Conservation (phyloP, 2,888 invertebrate genomes). For the Megaustenia siamemsis region DNA sequence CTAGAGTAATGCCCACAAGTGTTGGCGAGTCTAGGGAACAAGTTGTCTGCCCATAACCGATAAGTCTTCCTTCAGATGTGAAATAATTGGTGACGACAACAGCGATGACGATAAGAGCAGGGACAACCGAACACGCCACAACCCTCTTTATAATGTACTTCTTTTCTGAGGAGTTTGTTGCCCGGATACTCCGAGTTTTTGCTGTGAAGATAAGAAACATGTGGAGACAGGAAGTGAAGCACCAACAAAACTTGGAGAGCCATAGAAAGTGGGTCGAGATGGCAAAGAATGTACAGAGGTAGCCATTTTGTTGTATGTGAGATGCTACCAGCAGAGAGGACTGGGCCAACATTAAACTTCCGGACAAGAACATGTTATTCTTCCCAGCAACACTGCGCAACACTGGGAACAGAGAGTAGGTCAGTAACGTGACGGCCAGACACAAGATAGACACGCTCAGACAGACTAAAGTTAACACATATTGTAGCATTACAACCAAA, state of each 20-base stretch:
- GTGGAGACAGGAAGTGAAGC: constrained; percentile 39
- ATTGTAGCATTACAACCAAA: background rate
- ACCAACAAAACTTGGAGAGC: constrained; percentile 40
- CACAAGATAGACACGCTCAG: constrained; percentile 9
- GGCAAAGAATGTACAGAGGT: constrained; percentile 11
- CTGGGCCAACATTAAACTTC: constrained; percentile 18
- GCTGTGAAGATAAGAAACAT: constrained; percentile 43
- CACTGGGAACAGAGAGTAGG: constrained; percentile 24
- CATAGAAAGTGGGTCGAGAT: constrained; percentile 38
- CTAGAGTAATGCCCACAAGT: background rate
- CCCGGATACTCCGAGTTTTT: background rate
- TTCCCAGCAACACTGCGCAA: constrained; percentile 24
- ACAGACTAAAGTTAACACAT: constrained; percentile 21
- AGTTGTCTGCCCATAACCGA: constrained; percentile 20
- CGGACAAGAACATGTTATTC: constrained; percentile 28
- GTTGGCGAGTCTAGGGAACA: constrained; percentile 24
- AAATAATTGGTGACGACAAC: constrained; percentile 1
- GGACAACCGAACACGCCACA: background rate
- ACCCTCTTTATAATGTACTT: background rate
- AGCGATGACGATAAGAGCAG: constrained; percentile 3
- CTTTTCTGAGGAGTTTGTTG: background rate
- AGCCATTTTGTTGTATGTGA: background rate
- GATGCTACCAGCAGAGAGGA: background rate
- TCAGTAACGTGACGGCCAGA: constrained; percentile 19
- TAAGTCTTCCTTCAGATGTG: background rate